Evolutionary conservation across 2,888 invertebrate genomes (phyloP).

Genomic region (Idaea straminata): DNA sequence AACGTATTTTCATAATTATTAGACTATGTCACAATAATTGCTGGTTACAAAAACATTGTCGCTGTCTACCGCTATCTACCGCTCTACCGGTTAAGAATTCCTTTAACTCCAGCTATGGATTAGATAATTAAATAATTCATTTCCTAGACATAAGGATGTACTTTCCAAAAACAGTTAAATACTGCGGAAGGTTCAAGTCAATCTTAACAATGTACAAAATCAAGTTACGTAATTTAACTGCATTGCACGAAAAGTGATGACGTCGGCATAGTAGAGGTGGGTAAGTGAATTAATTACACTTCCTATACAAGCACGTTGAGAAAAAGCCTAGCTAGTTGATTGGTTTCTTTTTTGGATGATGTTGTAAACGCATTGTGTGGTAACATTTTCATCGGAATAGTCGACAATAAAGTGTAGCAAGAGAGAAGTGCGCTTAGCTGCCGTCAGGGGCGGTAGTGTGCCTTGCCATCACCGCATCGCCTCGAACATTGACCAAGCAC

Average conservation of each 20-base stretch:
- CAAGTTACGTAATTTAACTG: constrained; percentile 28
- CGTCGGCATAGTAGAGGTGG: constrained; percentile 29
- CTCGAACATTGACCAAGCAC: constrained; percentile 75
- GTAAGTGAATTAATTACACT: constrained; percentile 6
- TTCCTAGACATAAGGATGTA: neutral
- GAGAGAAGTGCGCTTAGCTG: constrained; percentile 36
- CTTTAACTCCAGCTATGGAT: neutral
- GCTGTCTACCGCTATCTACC: constrained; percentile 45
- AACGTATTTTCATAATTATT: constrained; percentile 64
- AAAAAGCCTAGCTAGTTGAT: constrained; percentile 28
- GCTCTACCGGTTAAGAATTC: constrained; percentile 29
- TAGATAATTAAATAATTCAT: neutral
- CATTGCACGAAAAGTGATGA: constrained; percentile 20
- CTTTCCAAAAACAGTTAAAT: constrained; percentile 6
- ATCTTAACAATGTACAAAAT: constrained; percentile 16
- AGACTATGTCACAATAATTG: constrained; percentile 72
- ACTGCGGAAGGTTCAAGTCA: constrained; percentile 18
- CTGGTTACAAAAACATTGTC: constrained; percentile 46
- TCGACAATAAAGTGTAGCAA: constrained; percentile 41
- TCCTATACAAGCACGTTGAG: constrained; percentile 20
- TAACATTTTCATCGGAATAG: constrained; percentile 30
- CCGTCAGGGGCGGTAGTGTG: constrained; percentile 51
- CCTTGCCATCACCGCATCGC: constrained; percentile 48
- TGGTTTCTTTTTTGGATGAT: constrained; percentile 25
- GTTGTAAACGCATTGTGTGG: constrained; percentile 37